Conservation (phyloP, 2,888 invertebrate species). For the Dermolepida albohirtum region DNA sequence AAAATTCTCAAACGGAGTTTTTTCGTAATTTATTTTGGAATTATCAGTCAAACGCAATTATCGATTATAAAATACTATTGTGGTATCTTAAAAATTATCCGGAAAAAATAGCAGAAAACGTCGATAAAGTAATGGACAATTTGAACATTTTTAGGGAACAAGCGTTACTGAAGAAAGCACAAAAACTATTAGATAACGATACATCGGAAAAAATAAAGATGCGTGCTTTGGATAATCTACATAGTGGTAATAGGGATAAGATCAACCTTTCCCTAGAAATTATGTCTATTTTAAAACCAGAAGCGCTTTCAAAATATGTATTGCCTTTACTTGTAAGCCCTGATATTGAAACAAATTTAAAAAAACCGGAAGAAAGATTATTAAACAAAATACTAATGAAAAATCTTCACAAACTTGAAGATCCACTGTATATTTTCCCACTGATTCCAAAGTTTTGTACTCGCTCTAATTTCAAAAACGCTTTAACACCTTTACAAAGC, state of each 20-base stretch:
- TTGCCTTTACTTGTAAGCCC: background rate
- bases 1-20: slow-evolving; percentile 2
- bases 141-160: background rate
- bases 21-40: slow-evolving; percentile 19
- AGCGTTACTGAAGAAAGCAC: background rate
- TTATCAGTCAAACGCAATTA: background rate
- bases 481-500: slow-evolving; percentile 28
- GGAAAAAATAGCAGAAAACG: background rate
- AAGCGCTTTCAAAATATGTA: slow-evolving; percentile 2
- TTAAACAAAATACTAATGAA: slow-evolving; percentile 18
- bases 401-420: slow-evolving; percentile 29
- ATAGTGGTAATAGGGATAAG: slow-evolving; percentile 1
- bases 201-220: background rate
- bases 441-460: slow-evolving; percentile 40
- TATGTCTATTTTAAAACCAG: slow-evolving; percentile 4
- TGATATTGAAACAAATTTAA: background rate
- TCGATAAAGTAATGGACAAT: background rate
- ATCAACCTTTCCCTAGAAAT: slow-evolving; percentile 5
- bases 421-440: slow-evolving; percentile 13
- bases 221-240: background rate
- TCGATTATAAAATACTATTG: background rate
- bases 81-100: slow-evolving; percentile 11
- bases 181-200: background rate
- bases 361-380: background rate
- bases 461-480: slow-evolving; percentile 40